These are phyloP conservation scores for Antheraea mylitta DNA, from an alignment of 1,140 invertebrate species.

Conservation along the genomic window DNA sequence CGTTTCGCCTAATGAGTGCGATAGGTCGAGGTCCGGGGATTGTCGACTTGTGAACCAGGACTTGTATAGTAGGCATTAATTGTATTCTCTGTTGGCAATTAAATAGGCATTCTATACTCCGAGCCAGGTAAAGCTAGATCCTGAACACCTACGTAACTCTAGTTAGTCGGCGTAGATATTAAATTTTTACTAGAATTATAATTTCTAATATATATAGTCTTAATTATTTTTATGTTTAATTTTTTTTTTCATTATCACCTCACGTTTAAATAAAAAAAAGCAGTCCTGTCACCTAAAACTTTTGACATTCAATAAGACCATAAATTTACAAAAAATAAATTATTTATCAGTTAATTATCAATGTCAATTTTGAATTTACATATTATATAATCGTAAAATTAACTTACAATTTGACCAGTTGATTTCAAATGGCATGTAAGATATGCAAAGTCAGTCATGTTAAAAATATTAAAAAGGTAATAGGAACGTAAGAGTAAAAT, in stretches of 20 bases:
- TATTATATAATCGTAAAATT: too few species aligned
- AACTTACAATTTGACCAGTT: too few species aligned
- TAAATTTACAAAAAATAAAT: too few species aligned
- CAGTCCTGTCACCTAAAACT: too few species aligned
- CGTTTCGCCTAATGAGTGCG: conserved; percentile 24
- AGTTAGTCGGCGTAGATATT: background rate
- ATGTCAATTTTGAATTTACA: too few species aligned
- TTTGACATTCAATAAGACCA: too few species aligned
- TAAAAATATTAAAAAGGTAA: too few species aligned
- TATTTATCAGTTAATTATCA: too few species aligned
- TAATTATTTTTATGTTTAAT: background rate
- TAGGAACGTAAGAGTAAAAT: too few species aligned
- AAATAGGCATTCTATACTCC: conserved; percentile 37
- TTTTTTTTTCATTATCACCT: background rate
- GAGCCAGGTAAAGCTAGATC: conserved; percentile 4
- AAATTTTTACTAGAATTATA: background rate
- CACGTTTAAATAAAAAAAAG: too few species aligned
- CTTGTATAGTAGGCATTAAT: conserved; percentile 11
- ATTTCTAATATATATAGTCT: background rate
- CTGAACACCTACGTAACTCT: conserved; percentile 2
- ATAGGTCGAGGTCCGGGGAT: conserved; percentile 25
- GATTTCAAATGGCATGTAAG: too few species aligned
- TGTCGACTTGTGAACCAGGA: conserved; percentile 23
- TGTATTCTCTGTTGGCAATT: conserved; percentile 24
- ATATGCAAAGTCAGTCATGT: too few species aligned